Base-by-base conservation (phyloP, 2,797 vertebrate species). In the Clamator glandarius region DNA sequence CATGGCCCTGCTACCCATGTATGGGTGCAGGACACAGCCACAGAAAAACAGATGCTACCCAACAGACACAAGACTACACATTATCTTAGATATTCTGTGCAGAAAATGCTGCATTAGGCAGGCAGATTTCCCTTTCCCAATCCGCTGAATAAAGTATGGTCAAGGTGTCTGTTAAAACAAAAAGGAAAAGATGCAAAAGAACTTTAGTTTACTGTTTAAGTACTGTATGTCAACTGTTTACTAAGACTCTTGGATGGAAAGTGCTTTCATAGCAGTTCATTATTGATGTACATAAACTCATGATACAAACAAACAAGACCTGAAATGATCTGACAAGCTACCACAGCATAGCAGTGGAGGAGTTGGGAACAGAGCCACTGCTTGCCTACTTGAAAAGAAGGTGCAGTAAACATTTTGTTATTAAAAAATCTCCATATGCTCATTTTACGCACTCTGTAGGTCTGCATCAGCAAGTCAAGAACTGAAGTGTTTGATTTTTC, bases 261-360 rank as follows among this genome's bases (percentile, higher is more conserved):
- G 66, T 50, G 8, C 70, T 90, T 81, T 87, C 52, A 26, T 31
- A 90, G 74, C 36, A 81, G 57, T 70, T 76, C 36, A 57, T 87
- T 79, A 90, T 7, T 6, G 36, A 79, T 50, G 52, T 36, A 95
- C 84, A 89, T 67, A 92, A 85, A 93, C 46, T 80, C 78, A 72
- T 44, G 17, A 89, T 51, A 73, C 1, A 4, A 89, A 76, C 61
- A 90, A 92, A 86, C 41, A 80, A 82, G 36, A 83, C 26, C 21
- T 92, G 90, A 96, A 91, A 93, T 87, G 54, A 93, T 85, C 14
- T 87, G 84, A 77, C 87, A 68, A 84, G 52, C 82, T 73, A 93
- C 67, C 59, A 57, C 50, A 74, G 52, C 6, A 2, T 24, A 69
- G 57, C 67, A 79, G 54, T 26, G 44, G 26, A 77, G 17, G 67